phyloP scores from a whole-genome alignment of 2,113 vertebrate genomes.

The Odontophorus gujanensis region DNA sequence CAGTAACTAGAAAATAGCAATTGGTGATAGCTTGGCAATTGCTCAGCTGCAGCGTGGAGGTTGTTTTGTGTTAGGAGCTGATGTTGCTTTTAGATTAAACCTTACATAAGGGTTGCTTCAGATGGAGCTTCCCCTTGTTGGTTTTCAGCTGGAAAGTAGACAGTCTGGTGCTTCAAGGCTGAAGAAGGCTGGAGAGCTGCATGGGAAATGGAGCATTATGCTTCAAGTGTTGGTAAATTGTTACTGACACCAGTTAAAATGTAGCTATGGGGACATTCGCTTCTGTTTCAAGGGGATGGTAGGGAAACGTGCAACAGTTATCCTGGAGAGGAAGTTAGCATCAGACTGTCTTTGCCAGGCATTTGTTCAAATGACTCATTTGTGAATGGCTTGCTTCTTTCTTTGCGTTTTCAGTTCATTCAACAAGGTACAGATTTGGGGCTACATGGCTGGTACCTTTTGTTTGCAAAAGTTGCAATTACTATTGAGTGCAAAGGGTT shows the following conservation, averaged over 20 bases:
- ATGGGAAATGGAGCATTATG: not conserved
- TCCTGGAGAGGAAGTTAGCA: not conserved
- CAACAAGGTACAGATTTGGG: not conserved
- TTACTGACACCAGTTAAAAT: not conserved
- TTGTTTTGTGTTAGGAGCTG: not conserved
- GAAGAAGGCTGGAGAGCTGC: not conserved
- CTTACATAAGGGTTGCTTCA: not conserved
- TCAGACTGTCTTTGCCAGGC: not conserved
- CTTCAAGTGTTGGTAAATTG: not conserved
- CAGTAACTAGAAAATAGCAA: not conserved
- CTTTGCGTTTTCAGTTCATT: not conserved
- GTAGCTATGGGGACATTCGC: not conserved
- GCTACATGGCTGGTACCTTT: not conserved
- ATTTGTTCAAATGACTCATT: not conserved
- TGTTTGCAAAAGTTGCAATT: not conserved
- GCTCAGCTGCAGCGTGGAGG: fast-evolving
- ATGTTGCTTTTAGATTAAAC: not conserved
- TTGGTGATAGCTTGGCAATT: not conserved
- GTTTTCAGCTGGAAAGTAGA: not conserved
- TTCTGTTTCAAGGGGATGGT: not conserved
- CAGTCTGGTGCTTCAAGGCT: not conserved
- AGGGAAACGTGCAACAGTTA: not conserved
- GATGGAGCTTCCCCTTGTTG: not conserved
- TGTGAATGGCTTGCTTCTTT: not conserved
- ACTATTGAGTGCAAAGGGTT: not conserved